phyloP scores from a whole-genome alignment of 1,140 invertebrate species.

The Hormaphis cornu region DNA sequence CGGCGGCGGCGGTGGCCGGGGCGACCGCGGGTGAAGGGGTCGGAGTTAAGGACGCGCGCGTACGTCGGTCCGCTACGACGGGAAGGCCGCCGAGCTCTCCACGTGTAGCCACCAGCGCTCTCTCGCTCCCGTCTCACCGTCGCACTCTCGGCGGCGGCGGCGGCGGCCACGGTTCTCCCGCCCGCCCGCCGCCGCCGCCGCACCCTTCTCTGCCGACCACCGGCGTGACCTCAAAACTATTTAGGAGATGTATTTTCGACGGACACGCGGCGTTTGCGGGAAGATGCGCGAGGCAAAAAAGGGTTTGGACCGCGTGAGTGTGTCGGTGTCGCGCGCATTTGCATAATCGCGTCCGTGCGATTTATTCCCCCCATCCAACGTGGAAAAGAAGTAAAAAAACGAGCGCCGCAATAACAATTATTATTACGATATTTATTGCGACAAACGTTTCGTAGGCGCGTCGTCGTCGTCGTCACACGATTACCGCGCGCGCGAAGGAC shows the following conservation, averaged over 20 bases:
- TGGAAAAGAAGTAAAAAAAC: background rate
- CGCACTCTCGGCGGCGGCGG: too few relatives aligned
- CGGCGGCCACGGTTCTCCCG: background rate
- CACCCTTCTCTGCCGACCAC: background rate
- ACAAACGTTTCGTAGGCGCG: background rate
- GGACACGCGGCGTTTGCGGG: too few relatives aligned
- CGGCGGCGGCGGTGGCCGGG: background rate
- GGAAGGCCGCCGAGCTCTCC: constrained; percentile 28
- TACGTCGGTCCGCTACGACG: constrained; percentile 5
- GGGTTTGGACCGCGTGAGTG: constrained; percentile 24
- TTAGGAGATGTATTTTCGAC: constrained; percentile 28
- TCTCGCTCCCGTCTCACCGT: background rate
- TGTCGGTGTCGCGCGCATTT: constrained; percentile 6
- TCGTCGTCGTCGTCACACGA: background rate
- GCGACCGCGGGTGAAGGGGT: constrained; percentile 3
- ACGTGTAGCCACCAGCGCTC: constrained; percentile 27
- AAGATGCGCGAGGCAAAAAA: constrained; percentile 11
- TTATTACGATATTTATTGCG: background rate
- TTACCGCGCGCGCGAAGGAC: constrained; percentile 1
- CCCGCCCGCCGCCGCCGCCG: background rate
- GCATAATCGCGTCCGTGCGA: constrained; percentile 3
- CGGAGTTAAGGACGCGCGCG: constrained; percentile 19
- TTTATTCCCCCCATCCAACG: background rate
- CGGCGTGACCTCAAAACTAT: constrained; percentile 30
- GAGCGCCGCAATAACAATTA: background rate